A percentile compares a stretch with the other conserved stretches of the same genome.
These are phyloP conservation scores for Tachycineta bicolor DNA, from an alignment of 2,113 vertebrate genomes.

Conservation along the genomic window DNA sequence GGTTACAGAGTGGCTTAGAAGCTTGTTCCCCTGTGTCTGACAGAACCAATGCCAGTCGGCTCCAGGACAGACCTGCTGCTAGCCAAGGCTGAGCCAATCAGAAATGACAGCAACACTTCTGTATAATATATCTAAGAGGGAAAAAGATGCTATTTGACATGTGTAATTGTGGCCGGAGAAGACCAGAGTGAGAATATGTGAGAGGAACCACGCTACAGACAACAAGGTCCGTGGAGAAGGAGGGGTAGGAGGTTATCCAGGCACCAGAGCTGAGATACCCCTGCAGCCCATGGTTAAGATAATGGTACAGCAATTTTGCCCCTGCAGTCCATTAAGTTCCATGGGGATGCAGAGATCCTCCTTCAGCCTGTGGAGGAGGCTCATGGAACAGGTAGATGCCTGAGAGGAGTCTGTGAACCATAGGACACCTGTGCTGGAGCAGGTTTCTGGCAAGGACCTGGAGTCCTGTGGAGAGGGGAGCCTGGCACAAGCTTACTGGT, in stretches of 20 bases:
- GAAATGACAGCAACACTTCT: background rate
- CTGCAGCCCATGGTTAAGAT: background rate
- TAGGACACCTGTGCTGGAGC: background rate
- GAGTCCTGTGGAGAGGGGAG: no score
- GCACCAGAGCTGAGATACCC: accelerated
- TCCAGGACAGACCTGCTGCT: background rate
- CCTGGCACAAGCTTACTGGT: background rate
- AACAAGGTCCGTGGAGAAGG: background rate
- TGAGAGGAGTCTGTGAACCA: background rate
- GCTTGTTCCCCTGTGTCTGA: background rate
- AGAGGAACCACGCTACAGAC: background rate
- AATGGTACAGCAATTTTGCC: background rate
- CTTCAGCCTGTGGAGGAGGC: background rate
- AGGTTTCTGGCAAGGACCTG: background rate
- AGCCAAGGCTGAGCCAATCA: background rate
- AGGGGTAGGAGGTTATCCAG: background rate
- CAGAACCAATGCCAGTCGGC: accelerated
- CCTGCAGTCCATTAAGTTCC: background rate
- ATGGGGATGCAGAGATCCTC: background rate
- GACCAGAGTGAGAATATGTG: background rate
- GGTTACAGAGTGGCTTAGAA: background rate
- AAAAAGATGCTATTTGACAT: background rate
- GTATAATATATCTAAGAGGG: background rate
- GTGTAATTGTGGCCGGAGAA: background rate
- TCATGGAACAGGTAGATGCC: background rate